Evolutionary conservation across 30 jellyfish, hydroid and myxozoan species (phyloP), one percentile per base, ranked within the genome.

Genomic region (Hydractinia echinata): DNA sequence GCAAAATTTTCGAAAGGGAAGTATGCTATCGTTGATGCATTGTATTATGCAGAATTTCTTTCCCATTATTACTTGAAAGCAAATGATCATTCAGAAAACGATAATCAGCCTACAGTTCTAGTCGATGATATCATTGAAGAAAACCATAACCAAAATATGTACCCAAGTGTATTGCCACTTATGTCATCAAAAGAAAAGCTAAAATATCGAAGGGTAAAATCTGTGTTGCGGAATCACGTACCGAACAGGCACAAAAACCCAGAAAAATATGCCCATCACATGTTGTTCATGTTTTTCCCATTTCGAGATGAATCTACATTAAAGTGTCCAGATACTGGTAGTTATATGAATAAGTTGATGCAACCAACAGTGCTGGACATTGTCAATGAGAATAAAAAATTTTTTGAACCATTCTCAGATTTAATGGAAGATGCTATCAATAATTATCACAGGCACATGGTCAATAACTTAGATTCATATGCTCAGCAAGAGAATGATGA

Each of bases 211-310:
- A 58, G 19, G 19, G 19, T 58, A 0, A 13, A 13, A 11, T 11
- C 15, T 11, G 69, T 58, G 15, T 58, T 58, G 69, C 15, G 69
- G 19, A 0, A 58, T 58, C 19, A 58, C 69, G 19, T 16, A 11
- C 69, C 69, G 16, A 58, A 58, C 16, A 58, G 16, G 16, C 69
- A 58, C 69, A 58, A 58, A 16, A 13, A 58, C 1, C 69, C 69
- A 11, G 69, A 68, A 30, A 39, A 61, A 50, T 77, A 53, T 77
- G 81, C 79, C 14, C 85, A 77, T 51, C 85, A 77, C 56, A 20
- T 77, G 18, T 55, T 77, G 56, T 16, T 77, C 9, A 18, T 77
- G 55, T 77, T 54, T 55, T 55, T 53, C 16, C 85, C 85, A n/a
- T 77, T 54, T 55, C 85, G 85, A n/a, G n/a, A n/a, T n/a, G n/a